Base-by-base conservation (phyloP, 2,113 vertebrate species). In the Brachyhypopomus occidentalis region DNA sequence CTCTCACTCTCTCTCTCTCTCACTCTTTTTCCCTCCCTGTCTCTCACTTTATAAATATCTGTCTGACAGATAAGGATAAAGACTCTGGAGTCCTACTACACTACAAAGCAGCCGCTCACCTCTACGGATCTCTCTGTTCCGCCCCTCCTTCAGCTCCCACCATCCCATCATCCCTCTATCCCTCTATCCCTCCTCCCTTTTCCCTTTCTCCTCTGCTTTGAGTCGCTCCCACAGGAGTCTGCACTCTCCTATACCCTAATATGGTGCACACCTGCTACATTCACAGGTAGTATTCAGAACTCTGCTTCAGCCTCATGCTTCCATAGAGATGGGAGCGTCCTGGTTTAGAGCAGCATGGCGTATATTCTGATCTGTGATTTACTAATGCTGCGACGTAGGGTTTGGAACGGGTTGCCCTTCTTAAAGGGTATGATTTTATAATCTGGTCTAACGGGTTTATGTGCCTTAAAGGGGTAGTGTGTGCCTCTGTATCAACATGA, bases 31-130 rank as follows among this genome's bases (percentile, higher is more conserved):
- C 72, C 12, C 38, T 52, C 62, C 9, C 41, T 41, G 8, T 45
- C 30, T 30, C 48, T 52, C 30, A 58, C 36, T 45, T 70, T 70
- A 69, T 23, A 36, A 17, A 69, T 67, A 78, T 58, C 20, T 22
- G 17, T 88, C 89, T 88, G 90, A 93, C 90, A 90, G 88, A 79
- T 90, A 80, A 81, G 91, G 89, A 91, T 91, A 92, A 92, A 92
- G 88, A 88, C 88, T 85, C 87, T 87, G 90, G 86, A 90, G 90
- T 73, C 80, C 78, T 78, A 73, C 84, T 78, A 87, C 87, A 90
- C 85, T 91, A 91, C 88, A 91, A 91, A 92, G 91, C 86, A 87
- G 75, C 88, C 63, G 60, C 83, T 90, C 89, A 90, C 88, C 89
- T 91, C 88, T 84, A 88, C 79, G 85, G 22, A n/a, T 72, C 78